These are phyloP conservation scores for Nannoperca australis DNA, from an alignment of 2,797 vertebrate species.

Conservation along the genomic window DNA sequence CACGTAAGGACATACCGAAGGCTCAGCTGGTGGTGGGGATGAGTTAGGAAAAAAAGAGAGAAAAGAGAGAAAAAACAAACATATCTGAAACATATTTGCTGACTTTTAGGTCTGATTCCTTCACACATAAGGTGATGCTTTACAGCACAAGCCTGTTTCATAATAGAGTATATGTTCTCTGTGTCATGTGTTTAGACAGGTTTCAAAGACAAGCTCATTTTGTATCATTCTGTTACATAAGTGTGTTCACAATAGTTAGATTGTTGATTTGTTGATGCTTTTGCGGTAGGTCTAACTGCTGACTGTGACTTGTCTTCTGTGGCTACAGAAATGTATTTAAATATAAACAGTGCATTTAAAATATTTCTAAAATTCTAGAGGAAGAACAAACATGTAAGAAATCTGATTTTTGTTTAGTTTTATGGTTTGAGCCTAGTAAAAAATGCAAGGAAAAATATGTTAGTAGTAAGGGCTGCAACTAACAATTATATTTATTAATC, in stretches of 20 bases:
- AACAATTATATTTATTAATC: neutral
- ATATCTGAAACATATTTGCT: neutral
- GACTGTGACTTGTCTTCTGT: conserved; percentile 23
- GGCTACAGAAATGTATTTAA: neutral
- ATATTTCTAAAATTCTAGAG: neutral
- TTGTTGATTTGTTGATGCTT: conserved; percentile 12
- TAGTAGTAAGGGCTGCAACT: neutral
- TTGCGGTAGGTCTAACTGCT: neutral
- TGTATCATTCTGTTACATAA: conserved; percentile 34
- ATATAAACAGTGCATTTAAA: neutral
- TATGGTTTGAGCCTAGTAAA: neutral
- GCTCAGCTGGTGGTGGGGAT: conserved; percentile 49
- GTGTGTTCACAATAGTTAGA: conserved; percentile 5
- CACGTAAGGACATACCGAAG: conserved; percentile 39
- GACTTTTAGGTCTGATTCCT: neutral
- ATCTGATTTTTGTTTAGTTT: neutral
- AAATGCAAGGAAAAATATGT: neutral
- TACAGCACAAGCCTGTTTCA: neutral
- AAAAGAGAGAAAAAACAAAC: neutral
- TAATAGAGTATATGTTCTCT: neutral
- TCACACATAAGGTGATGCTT: neutral
- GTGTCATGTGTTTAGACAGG: conserved; percentile 29
- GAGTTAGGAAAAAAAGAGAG: neutral
- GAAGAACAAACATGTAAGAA: neutral
- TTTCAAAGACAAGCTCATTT: conserved; percentile 2